phyloP scores from a whole-genome alignment of 2,797 vertebrate genomes.

The Spea hammondii region DNA sequence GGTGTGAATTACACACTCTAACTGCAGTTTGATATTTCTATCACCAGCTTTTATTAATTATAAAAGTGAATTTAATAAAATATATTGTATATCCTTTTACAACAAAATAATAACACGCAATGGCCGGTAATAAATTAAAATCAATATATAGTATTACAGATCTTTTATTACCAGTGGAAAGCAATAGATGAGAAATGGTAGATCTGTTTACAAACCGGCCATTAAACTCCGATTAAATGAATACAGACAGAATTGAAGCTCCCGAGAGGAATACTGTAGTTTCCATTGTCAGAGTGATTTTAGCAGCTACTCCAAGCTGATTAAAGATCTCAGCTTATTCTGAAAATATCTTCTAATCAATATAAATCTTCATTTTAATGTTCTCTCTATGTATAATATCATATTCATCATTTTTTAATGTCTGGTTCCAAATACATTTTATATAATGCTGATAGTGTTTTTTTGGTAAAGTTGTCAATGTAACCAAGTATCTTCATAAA shows the following conservation, averaged over 20 bases:
- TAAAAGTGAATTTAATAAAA: slow-evolving; percentile 33
- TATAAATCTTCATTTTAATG: too few relatives aligned
- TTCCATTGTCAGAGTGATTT: slow-evolving; percentile 32
- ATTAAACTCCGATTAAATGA: slow-evolving; percentile 47
- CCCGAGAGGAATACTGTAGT: slow-evolving; percentile 14
- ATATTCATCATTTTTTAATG: too few relatives aligned
- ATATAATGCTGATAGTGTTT: too few relatives aligned
- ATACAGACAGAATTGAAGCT: slow-evolving; percentile 34
- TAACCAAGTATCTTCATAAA: too few relatives aligned
- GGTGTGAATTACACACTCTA: slow-evolving; percentile 15
- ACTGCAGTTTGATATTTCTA: slow-evolving; percentile 20
- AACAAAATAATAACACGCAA: slow-evolving; percentile 39
- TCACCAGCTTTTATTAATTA: slow-evolving; percentile 35
- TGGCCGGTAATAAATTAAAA: slow-evolving; percentile 48
- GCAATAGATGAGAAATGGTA: slow-evolving; percentile 21
- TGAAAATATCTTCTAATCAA: too few relatives aligned
- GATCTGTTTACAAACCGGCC: slow-evolving; percentile 39
- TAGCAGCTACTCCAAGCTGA: slow-evolving; percentile 1
- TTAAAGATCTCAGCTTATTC: not conserved
- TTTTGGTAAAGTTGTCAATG: too few relatives aligned
- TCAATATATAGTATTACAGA: slow-evolving; percentile 46
- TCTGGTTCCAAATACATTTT: too few relatives aligned
- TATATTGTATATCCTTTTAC: slow-evolving; percentile 34
- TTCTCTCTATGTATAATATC: too few relatives aligned
- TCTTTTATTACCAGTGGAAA: slow-evolving; percentile 26